phyloP scores from a whole-genome alignment of 2,113 vertebrate genomes.

The Albula goreensis region DNA sequence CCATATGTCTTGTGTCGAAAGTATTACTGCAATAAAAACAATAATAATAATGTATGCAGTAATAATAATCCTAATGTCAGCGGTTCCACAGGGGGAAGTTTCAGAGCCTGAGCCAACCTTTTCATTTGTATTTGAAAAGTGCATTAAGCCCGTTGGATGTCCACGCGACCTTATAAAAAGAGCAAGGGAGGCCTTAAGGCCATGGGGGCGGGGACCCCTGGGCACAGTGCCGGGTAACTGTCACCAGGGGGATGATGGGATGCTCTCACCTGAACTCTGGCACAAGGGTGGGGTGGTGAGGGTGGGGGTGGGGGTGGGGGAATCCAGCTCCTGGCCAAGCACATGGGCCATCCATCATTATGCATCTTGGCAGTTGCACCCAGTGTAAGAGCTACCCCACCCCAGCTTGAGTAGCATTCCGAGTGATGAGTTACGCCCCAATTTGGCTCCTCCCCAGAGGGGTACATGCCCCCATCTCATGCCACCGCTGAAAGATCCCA shows the following conservation, averaged over 20 bases:
- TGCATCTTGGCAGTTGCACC: not conserved
- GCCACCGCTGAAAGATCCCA: not conserved
- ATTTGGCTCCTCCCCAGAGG: not conserved
- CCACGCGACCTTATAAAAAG: not conserved
- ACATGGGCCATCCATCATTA: conserved; percentile 4
- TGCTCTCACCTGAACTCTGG: not conserved
- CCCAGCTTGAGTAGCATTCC: not conserved
- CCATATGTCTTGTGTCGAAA: not conserved
- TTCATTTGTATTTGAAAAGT: not conserved
- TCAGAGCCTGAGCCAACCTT: not conserved
- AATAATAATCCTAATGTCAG: conserved; percentile 12
- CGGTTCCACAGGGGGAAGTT: not conserved
- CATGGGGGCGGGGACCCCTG: not conserved
- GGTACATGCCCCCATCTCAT: not conserved
- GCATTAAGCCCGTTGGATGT: not conserved
- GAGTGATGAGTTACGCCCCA: not conserved
- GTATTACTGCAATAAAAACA: conserved; percentile 2
- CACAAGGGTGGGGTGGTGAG: not conserved
- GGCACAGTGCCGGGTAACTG: not conserved
- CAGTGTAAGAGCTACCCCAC: not conserved
- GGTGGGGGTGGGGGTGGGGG: too few species aligned
- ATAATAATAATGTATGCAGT: not conserved
- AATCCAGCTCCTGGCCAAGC: not conserved
- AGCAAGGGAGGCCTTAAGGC: not conserved
- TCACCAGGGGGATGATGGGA: not conserved